Percentiles rank a stretch among this genome's conserved stretches.
Conservation (phyloP, 2,888 invertebrate species). For the Yponomeuta cagnagella region DNA sequence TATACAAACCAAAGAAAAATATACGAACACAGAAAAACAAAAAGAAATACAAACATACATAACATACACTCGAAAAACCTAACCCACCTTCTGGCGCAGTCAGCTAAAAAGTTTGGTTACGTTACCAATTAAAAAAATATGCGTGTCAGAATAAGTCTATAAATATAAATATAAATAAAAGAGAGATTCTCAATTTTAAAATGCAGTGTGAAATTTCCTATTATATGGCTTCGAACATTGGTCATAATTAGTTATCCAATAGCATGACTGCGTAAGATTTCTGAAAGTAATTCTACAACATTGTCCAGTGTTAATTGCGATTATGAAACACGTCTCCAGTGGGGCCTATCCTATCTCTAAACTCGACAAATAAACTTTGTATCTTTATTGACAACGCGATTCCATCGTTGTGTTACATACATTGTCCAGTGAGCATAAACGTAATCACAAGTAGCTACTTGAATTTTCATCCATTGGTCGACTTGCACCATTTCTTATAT, state of each 20-base stretch:
- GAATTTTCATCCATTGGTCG: background rate
- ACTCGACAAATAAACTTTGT: background rate
- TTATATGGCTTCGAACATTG: background rate
- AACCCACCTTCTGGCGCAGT: too few species aligned
- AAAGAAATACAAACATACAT: too few species aligned
- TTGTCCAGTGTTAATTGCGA: background rate
- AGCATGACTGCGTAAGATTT: too few species aligned
- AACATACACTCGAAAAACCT: too few species aligned
- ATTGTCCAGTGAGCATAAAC: background rate
- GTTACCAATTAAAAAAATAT: too few species aligned
- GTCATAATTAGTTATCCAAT: background rate
- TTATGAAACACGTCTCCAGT: background rate
- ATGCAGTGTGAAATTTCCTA: background rate
- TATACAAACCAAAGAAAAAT: too few species aligned
- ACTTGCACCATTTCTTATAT: too few species aligned
- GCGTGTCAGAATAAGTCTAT: too few species aligned
- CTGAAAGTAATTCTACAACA: background rate
- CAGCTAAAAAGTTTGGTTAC: too few species aligned
- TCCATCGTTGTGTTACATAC: background rate
- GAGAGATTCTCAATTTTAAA: background rate
- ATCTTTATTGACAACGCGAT: background rate
- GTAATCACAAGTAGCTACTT: background rate
- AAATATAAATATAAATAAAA: conserved; percentile 16
- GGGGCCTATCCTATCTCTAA: background rate
- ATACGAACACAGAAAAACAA: too few species aligned